These are phyloP conservation scores for Neoscelio sp. DNA, from an alignment of 2,888 invertebrate species.

Conservation along the genomic window DNA sequence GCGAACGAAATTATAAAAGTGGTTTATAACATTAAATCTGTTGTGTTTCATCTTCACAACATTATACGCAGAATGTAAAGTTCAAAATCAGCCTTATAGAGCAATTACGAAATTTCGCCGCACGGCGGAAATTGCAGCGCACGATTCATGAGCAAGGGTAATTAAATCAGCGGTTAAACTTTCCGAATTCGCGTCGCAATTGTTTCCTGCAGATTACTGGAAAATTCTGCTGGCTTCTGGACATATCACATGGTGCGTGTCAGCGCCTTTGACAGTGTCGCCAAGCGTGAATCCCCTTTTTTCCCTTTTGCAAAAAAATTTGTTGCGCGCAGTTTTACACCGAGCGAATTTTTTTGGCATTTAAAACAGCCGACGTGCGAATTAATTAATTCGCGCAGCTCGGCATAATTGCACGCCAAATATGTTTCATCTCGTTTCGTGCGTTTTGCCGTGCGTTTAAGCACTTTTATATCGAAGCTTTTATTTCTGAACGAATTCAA, in stretches of 20 bases:
- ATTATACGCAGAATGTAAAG: conserved; percentile 9
- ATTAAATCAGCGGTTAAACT: conserved; percentile 66
- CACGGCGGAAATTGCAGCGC: conserved; percentile 65
- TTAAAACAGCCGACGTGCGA: conserved; percentile 30
- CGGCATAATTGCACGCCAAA: neutral
- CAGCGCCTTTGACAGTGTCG: conserved; percentile 40
- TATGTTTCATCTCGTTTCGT: conserved; percentile 16
- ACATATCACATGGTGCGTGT: conserved; percentile 27
- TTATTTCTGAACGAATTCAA: conserved; percentile 13
- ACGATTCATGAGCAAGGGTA: conserved; percentile 65
- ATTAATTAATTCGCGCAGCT: conserved; percentile 34
- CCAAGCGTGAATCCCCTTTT: conserved; percentile 38
- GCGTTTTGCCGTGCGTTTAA: conserved; percentile 12
- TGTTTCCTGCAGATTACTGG: conserved; percentile 66
- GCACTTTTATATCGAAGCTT: conserved; percentile 26
- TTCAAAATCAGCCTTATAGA: conserved; percentile 46
- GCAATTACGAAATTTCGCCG: conserved; percentile 66
- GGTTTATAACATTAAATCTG: conserved; percentile 33
- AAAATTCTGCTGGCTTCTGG: conserved; percentile 51
- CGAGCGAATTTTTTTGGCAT: conserved; percentile 20
- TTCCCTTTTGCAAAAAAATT: conserved; percentile 13
- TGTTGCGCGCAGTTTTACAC: neutral
- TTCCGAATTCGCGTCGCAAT: conserved; percentile 65
- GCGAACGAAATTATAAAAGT: conserved; percentile 39
- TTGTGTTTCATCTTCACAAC: conserved; percentile 42